Conservation (phyloP, 2,113 vertebrate genomes). For the Lates calcarifer region DNA sequence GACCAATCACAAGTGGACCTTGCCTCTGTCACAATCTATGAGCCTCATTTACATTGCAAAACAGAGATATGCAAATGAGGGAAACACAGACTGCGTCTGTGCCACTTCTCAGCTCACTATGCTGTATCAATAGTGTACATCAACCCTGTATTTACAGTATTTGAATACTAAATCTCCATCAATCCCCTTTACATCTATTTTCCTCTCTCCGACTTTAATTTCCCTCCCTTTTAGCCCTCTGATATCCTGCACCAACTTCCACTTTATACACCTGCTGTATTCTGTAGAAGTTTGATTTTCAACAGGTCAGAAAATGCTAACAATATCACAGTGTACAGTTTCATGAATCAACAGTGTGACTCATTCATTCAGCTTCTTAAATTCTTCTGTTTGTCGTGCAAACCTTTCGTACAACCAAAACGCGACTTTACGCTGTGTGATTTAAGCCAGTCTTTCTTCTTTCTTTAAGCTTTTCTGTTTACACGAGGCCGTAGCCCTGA, state of each 20-base stretch:
- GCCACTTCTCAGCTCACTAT: constrained; percentile 14
- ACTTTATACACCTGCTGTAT: background rate
- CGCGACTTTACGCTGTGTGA: constrained; percentile 1
- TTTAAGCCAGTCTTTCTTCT: constrained; percentile 34
- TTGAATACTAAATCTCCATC: constrained; percentile 1
- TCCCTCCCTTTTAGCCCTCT: background rate
- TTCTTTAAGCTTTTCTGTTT: constrained; percentile 40
- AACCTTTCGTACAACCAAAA: constrained; percentile 46
- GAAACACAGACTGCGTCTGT: background rate
- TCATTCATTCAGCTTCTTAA: constrained; percentile 43
- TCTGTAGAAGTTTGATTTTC: background rate
- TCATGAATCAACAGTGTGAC: constrained; percentile 43
- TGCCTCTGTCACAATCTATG: constrained; percentile 36
- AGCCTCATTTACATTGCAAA: constrained; percentile 76
- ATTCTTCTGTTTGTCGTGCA: constrained; percentile 47
- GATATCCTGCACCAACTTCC: background rate
- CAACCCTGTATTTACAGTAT: constrained; percentile 10
- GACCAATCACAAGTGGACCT: constrained; percentile 46
- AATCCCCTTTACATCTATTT: background rate
- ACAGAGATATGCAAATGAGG: constrained; percentile 69
- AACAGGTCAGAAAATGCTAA: background rate
- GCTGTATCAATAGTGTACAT: constrained; percentile 12
- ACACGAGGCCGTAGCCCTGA: constrained; percentile 31
- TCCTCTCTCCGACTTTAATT: background rate
- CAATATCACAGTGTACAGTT: background rate